Percentiles rank a stretch among this genome's conserved stretches.
These are phyloP conservation scores for Nematostella vectensis DNA, from an alignment of 92 coral and sea anemone genomes.

Conservation along the genomic window DNA sequence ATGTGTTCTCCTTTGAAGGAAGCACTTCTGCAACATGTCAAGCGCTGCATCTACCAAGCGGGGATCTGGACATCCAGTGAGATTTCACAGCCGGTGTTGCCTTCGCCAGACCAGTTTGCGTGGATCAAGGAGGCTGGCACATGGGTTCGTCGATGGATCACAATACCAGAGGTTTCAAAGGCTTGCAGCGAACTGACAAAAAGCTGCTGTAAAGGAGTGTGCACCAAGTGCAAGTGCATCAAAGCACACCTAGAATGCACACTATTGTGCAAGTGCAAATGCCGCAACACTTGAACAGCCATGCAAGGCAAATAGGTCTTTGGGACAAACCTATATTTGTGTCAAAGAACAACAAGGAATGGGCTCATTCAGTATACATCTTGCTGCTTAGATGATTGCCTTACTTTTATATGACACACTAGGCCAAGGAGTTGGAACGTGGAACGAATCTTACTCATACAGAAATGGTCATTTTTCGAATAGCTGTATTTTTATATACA, in stretches of 20 bases:
- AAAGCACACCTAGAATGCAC: slow-evolving; percentile 39
- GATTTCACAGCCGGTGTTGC: slow-evolving; percentile 17
- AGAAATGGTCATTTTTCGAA: no score
- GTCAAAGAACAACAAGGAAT: no score
- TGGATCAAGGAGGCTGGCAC: slow-evolving; percentile 36
- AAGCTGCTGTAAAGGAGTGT: slow-evolving; percentile 44
- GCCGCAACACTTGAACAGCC: no score
- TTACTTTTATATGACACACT: no score
- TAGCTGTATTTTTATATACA: no score
- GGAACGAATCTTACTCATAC: no score
- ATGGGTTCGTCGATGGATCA: slow-evolving; percentile 55
- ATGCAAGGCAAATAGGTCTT: no score
- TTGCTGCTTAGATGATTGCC: no score
- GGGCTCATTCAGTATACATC: no score
- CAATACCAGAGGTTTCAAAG: slow-evolving; percentile 54
- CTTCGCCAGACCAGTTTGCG: slow-evolving; percentile 44
- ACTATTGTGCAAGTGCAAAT: slow-evolving; percentile 12
- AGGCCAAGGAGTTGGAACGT: no score
- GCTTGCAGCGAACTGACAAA: slow-evolving; percentile 51
- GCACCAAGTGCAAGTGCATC: slow-evolving; percentile 53
- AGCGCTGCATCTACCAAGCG: slow-evolving; percentile 33
- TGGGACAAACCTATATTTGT: no score
- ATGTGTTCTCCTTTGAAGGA: slow-evolving; percentile 20
- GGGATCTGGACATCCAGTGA: slow-evolving; percentile 53
- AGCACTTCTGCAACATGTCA: slow-evolving; percentile 38